Evolutionary conservation across 2,888 invertebrate genomes (phyloP).

Genomic region (Sympetrum striolatum): DNA sequence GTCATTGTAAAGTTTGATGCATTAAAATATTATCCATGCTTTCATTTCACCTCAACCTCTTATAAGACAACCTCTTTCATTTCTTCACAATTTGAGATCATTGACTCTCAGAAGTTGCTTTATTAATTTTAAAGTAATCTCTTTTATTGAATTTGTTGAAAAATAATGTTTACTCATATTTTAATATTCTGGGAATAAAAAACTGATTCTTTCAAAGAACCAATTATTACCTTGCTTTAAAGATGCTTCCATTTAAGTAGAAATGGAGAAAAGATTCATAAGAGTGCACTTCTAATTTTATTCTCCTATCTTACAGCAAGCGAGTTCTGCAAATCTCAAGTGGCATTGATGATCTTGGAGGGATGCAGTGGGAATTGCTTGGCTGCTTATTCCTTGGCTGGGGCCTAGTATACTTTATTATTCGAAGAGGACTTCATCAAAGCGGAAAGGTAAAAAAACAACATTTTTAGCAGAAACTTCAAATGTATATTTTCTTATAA

Average conservation of each 20-base stretch:
- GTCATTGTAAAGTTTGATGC: background rate
- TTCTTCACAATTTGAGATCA: background rate
- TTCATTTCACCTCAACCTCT: background rate
- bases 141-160: background rate
- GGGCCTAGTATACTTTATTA: constrained; percentile 72
- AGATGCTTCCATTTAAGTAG: background rate
- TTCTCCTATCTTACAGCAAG: constrained; percentile 59
- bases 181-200: background rate
- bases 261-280: background rate
- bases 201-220: too few species aligned
- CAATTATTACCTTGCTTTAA: background rate
- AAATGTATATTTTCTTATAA: background rate
- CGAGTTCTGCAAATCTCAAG: constrained; percentile 69
- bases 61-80: background rate
- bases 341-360: constrained; percentile 69
- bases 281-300: background rate
- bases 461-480: background rate
- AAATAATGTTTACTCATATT: background rate
- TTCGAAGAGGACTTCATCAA: constrained; percentile 76
- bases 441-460: constrained; percentile 70
- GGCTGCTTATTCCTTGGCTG: constrained; percentile 71
- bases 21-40: background rate
- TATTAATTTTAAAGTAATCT: background rate
- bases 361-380: constrained; percentile 72
- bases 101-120: background rate